Base-by-base conservation (phyloP, 2,797 vertebrate species). In the Scleropages formosus region DNA sequence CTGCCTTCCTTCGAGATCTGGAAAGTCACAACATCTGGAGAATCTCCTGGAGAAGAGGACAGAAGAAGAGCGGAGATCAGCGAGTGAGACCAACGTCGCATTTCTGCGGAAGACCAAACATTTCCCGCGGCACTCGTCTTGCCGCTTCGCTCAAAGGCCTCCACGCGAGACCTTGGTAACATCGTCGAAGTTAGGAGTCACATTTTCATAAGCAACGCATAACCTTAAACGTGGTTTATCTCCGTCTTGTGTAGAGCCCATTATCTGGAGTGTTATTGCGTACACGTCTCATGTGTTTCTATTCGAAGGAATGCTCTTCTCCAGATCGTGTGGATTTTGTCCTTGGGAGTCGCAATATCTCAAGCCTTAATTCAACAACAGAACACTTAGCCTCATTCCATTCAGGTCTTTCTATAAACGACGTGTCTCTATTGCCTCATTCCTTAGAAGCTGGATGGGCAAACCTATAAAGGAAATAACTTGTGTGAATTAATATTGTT, bases 1-100 rank as follows among this genome's bases (percentile, higher is more conserved):
- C 90, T 91, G 76, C 93, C 93, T 84, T 95, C 94, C 87, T 93
- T 95, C 72, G 94, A 94, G 83, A 95, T 94, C 86, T 95, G 93
- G 84, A 95, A 95, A 83, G 91, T 93, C 84, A 95, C 87, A 13
- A 86, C 84, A 85, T 93, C 93, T 81, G 90, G 92, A 79, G 87
- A 83, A 65, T 92, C 84, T 78, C 92, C 94, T 95, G 81, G 75
- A 70, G 70, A 61, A 67, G 20, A 78, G 47, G 58, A 13, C 74
- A 78, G 1, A 79, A 61, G 78, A 88, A 86, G 72, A 89, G 69
- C 78, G 69, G 83, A 79, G 75, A n/a, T 87, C 51, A 83, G 58
- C 27, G 11, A 71, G 15, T 6, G 31, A 39, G 31, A 31, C 31
- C 51, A 71, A 31, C 9, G 26, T 71, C 26, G 26, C 18, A n/a